Percentiles rank a stretch among this genome's conserved stretches.
These are phyloP conservation scores for Helleia helle DNA, from an alignment of 2,888 invertebrate genomes.

Conservation along the genomic window DNA sequence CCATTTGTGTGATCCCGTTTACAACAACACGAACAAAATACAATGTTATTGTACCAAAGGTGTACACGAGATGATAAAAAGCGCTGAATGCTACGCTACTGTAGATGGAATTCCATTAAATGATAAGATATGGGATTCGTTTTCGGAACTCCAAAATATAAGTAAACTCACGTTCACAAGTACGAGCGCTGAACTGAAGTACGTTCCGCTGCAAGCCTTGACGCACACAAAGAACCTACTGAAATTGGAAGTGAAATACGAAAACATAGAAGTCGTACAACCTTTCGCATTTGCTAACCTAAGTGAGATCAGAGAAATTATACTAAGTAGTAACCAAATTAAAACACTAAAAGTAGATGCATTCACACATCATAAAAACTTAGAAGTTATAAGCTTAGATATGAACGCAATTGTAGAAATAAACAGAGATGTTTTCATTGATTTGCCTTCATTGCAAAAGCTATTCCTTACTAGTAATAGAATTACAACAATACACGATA, in stretches of 20 bases:
- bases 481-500: constrained; percentile 87
- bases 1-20: constrained; percentile 43
- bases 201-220: constrained; percentile 79
- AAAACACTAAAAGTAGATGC: constrained; percentile 75
- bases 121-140: constrained; percentile 78
- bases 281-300: constrained; percentile 82
- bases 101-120: constrained; percentile 69
- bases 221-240: constrained; percentile 71
- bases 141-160: constrained; percentile 75
- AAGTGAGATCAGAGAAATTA: constrained; percentile 76
- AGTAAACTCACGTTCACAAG: constrained; percentile 79
- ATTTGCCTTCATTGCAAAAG: constrained; percentile 79
- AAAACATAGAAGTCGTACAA: constrained; percentile 77
- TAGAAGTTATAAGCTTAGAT: constrained; percentile 78
- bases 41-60: constrained; percentile 49
- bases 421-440: constrained; percentile 81
- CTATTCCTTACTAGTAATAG: constrained; percentile 89
- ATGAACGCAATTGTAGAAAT: constrained; percentile 83
- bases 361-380: constrained; percentile 78
- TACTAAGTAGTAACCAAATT: constrained; percentile 79
- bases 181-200: constrained; percentile 75
- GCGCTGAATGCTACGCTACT: constrained; percentile 82
- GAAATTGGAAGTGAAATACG: constrained; percentile 78
- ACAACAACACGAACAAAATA: constrained; percentile 42
- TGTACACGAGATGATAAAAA: constrained; percentile 52